Evolutionary conservation across 2,888 invertebrate species (phyloP).

Genomic region (Mythimna albipuncta): DNA sequence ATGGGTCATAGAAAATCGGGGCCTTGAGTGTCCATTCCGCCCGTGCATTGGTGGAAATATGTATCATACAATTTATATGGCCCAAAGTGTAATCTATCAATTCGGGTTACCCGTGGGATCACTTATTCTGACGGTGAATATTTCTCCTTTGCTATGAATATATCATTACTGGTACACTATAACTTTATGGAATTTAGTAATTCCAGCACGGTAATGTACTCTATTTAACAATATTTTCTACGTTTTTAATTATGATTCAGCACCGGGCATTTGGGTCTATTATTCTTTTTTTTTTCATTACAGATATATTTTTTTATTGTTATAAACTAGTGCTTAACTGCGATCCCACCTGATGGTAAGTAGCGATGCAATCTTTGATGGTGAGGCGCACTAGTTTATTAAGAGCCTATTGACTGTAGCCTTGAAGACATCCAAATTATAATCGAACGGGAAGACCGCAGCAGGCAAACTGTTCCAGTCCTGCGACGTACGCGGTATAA

Average conservation of each 20-base stretch:
- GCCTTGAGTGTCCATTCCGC: neutral
- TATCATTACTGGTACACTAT: constrained; percentile 19
- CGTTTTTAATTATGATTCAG: neutral
- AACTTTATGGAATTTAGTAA: constrained; percentile 9
- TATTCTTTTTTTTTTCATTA: too few relatives aligned
- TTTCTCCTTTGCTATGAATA: constrained; percentile 2
- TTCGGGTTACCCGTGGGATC: constrained; percentile 7
- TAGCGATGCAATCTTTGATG: too few relatives aligned
- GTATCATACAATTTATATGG: constrained; percentile 10
- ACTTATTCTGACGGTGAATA: constrained; percentile 25
- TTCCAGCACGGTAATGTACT: neutral
- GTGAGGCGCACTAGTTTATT: too few relatives aligned
- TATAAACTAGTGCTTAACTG: too few relatives aligned
- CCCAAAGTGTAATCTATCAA: constrained; percentile 20
- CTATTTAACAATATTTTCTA: neutral
- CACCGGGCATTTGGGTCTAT: too few relatives aligned
- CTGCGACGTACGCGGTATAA: too few relatives aligned
- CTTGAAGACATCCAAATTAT: too few relatives aligned
- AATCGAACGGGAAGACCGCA: too few relatives aligned
- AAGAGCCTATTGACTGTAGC: too few relatives aligned
- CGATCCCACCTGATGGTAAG: too few relatives aligned
- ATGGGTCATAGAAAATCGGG: constrained; percentile 40
- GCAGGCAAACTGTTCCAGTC: too few relatives aligned
- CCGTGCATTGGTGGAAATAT: constrained; percentile 19
- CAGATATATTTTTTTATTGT: too few relatives aligned